These are phyloP conservation scores for Lasioglossum figueresi DNA, from an alignment of 2,888 invertebrate genomes.

Conservation along the genomic window DNA sequence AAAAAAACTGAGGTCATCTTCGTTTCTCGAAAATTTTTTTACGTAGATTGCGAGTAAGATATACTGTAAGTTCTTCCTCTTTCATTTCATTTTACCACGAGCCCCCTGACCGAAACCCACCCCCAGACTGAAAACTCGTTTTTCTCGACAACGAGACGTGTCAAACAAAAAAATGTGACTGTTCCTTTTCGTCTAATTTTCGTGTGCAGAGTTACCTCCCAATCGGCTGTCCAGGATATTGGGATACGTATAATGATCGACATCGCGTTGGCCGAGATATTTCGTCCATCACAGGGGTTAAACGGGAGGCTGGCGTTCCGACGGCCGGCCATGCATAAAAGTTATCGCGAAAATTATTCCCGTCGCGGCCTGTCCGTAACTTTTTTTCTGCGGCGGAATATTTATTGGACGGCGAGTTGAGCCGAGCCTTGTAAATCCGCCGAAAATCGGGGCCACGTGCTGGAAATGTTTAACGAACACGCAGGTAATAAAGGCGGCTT, in stretches of 20 bases:
- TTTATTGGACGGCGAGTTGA: slow-evolving; percentile 17
- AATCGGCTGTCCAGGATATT: not conserved
- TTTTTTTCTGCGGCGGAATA: not conserved
- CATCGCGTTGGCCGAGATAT: not conserved
- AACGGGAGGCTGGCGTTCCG: not conserved
- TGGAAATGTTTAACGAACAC: slow-evolving; percentile 51
- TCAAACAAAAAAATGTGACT: too few species aligned
- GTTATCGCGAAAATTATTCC: slow-evolving; percentile 41
- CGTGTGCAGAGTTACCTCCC: too few species aligned
- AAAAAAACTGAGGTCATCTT: too few species aligned
- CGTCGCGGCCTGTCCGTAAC: not conserved
- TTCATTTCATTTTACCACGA: too few species aligned
- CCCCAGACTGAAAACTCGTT: too few species aligned
- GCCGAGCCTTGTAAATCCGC: not conserved
- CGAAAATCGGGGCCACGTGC: slow-evolving; percentile 28
- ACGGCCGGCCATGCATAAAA: not conserved
- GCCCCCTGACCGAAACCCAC: too few species aligned
- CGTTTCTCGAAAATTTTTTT: too few species aligned
- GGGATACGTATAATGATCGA: not conserved
- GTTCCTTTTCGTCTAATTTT: too few species aligned
- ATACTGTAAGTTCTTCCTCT: too few species aligned
- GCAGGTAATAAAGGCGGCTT: slow-evolving; percentile 31
- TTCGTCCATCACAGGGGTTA: not conserved
- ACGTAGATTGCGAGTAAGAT: too few species aligned
- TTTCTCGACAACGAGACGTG: too few species aligned